Conservation (phyloP, 2,113 vertebrate genomes). For the Calidris pugnax region DNA sequence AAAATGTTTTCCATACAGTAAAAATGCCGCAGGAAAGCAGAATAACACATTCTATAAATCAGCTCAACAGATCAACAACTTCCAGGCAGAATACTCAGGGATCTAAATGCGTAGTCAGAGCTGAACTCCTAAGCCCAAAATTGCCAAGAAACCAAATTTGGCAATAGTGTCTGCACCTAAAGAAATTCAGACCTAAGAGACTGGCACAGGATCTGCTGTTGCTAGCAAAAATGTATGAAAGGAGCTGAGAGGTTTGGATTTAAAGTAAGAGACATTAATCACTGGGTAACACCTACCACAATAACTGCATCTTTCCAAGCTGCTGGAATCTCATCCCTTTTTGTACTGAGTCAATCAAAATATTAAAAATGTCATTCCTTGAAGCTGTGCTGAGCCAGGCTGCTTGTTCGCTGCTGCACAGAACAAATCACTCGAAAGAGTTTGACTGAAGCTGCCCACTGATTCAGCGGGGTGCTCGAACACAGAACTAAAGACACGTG, state of each 20-base stretch:
- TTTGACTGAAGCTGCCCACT: conserved; percentile 41
- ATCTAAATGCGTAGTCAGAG: background rate
- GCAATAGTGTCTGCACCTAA: conserved; percentile 44
- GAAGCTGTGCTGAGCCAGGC: conserved; percentile 51
- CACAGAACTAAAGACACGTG: background rate
- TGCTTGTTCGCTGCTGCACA: background rate
- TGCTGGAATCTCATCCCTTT: conserved; percentile 45
- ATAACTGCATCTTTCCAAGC: conserved; percentile 22
- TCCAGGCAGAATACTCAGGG: background rate
- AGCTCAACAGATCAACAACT: conserved; percentile 35
- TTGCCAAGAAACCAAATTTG: conserved; percentile 40
- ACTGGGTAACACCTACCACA: conserved; percentile 59
- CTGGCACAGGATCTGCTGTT: conserved; percentile 51
- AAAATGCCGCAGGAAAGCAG: conserved; percentile 41
- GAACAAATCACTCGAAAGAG: conserved; percentile 58
- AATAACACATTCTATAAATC: conserved; percentile 33
- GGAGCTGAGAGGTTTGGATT: conserved; percentile 39
- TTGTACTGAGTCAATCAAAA: conserved; percentile 59
- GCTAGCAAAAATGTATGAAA: conserved; percentile 58
- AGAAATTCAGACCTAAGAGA: conserved; percentile 21
- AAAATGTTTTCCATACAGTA: conserved; percentile 69
- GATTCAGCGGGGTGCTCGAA: conserved; percentile 32
- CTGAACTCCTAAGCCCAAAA: conserved; percentile 35
- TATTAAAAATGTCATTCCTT: conserved; percentile 56
- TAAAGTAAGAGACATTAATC: conserved; percentile 62